A percentile compares a stretch with the other conserved stretches of the same genome.
These are phyloP conservation scores for Cairina moschata DNA, from an alignment of 2,113 vertebrate genomes.

Conservation along the genomic window DNA sequence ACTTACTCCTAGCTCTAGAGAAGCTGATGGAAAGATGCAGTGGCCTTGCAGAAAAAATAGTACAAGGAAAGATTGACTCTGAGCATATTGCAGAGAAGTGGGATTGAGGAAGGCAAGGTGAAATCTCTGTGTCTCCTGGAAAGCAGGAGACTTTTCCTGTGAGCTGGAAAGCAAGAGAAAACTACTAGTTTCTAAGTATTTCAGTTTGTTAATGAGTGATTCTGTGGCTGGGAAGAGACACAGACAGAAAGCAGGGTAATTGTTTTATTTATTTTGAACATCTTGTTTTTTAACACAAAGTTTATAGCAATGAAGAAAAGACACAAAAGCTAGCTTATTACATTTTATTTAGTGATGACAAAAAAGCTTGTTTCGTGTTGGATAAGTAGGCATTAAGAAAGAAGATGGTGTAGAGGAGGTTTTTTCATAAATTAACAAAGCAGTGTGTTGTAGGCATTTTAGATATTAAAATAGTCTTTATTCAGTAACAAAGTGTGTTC, in stretches of 20 bases:
- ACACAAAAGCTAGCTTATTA: not conserved
- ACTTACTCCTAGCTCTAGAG: not conserved
- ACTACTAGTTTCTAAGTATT: not conserved
- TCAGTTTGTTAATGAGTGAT: not conserved
- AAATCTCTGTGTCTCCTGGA: not conserved
- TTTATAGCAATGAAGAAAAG: not conserved
- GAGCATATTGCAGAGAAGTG: not conserved
- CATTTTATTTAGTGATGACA: not conserved
- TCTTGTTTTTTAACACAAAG: not conserved
- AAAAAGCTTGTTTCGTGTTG: not conserved
- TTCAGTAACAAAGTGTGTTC: not conserved
- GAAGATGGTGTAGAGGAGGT: accelerated
- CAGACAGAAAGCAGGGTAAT: not conserved
- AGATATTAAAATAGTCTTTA: not conserved
- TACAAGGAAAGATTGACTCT: accelerated
- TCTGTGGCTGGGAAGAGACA: not conserved
- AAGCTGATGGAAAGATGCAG: not conserved
- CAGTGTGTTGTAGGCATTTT: not conserved
- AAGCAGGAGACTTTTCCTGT: too few species aligned
- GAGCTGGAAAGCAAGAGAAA: not conserved
- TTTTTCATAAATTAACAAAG: not conserved
- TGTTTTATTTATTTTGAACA: not conserved
- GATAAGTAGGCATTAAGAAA: not conserved
- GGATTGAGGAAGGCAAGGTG: not conserved
- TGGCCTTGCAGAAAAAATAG: not conserved